Conservation (phyloP, 2,797 vertebrate species). For the Epinephelus awoara region DNA sequence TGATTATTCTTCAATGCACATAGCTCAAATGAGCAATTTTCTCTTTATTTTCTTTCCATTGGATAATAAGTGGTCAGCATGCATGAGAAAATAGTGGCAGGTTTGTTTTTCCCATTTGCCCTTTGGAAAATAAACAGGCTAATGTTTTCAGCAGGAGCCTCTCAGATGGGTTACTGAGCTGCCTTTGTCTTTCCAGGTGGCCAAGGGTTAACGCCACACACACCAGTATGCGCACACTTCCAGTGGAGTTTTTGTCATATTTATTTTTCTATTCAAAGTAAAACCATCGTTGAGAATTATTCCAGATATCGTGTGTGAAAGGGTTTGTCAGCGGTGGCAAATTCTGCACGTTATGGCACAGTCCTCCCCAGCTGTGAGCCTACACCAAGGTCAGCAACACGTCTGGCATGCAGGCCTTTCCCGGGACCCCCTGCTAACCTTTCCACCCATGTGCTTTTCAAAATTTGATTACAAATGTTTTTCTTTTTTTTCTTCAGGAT, state of each 20-base stretch:
- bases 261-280: constrained; percentile 68
- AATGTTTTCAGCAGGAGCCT: constrained; percentile 61
- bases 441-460: constrained; percentile 20
- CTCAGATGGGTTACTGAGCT: constrained; percentile 46
- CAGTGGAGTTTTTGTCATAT: constrained; percentile 65
- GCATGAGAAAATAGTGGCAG: constrained; percentile 61
- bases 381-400: constrained; percentile 29
- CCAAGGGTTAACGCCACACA: constrained; percentile 65
- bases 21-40: constrained; percentile 39
- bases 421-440: constrained; percentile 33
- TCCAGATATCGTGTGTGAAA: constrained; percentile 42
- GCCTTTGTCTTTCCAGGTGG: constrained; percentile 63
- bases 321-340: constrained; percentile 36
- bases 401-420: constrained; percentile 35
- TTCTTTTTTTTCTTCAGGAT: constrained; percentile 13
- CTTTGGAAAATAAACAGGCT: constrained; percentile 75
- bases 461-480: constrained; percentile 42
- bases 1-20: constrained; percentile 32
- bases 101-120: constrained; percentile 69
- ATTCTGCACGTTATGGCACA: constrained; percentile 13
- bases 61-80: constrained; percentile 56
- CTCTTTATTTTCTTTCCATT: constrained; percentile 61
- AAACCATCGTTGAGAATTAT: constrained; percentile 55
- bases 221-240: constrained; percentile 45
- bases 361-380: constrained; percentile 22